Conservation (phyloP, 2,113 vertebrate genomes). For the Phalacrocorax brasilianus region DNA sequence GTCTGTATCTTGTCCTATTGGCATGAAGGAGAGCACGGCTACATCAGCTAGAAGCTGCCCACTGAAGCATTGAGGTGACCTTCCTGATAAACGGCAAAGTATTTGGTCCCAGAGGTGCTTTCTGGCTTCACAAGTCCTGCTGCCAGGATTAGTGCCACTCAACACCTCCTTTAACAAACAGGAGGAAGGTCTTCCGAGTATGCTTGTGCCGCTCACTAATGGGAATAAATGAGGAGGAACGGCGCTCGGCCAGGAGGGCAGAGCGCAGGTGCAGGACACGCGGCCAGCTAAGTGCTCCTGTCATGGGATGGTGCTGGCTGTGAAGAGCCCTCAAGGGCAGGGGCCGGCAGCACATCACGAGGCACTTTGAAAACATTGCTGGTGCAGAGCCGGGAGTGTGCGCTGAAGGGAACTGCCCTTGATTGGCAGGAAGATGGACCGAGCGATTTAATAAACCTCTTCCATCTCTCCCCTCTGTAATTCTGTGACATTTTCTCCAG, state of each 20-base stretch:
- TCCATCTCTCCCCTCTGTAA: neutral
- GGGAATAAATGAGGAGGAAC: neutral
- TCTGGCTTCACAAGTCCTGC: neutral
- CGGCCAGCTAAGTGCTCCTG: neutral
- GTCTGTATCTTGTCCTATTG: neutral
- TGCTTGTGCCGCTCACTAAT: neutral
- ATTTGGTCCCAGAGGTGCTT: neutral
- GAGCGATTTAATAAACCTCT: neutral
- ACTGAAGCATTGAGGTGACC: neutral
- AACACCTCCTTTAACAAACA: neutral
- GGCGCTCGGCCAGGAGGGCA: fast-evolving
- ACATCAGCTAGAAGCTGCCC: neutral
- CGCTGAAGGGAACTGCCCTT: neutral
- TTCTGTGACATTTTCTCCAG: constrained; percentile 16
- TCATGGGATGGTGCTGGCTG: neutral
- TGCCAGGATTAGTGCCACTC: neutral
- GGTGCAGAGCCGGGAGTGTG: neutral
- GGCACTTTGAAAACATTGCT: neutral
- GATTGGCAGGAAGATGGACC: neutral
- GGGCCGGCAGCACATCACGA: neutral
- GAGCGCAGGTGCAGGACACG: neutral
- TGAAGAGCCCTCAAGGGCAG: neutral
- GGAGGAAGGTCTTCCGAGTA: neutral
- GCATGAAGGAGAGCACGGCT: neutral
- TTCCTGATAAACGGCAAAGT: neutral